Conservation (phyloP, 2,888 invertebrate genomes). For the Myopa testacea region DNA sequence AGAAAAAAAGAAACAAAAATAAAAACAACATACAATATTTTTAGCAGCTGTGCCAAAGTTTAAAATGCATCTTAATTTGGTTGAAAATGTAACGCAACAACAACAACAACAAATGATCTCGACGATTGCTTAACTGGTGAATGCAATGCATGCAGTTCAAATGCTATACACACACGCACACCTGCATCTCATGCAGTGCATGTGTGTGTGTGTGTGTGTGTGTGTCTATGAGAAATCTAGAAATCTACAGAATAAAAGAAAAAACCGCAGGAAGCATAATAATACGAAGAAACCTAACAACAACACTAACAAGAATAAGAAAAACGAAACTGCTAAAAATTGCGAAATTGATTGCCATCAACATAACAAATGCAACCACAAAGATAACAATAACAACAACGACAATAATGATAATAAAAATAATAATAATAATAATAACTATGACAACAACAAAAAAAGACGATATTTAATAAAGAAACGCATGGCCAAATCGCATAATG, state of each 20-base stretch:
- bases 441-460: neutral
- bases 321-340: neutral
- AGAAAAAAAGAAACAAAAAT: neutral
- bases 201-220: neutral
- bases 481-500: too few relatives aligned
- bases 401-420: neutral
- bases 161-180: neutral
- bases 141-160: slow-evolving; percentile 11
- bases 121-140: slow-evolving; percentile 8
- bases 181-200: neutral
- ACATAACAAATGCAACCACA: neutral
- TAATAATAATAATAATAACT: neutral
- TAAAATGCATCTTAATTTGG: neutral
- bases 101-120: slow-evolving; percentile 17
- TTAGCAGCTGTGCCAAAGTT: neutral
- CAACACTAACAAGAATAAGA: neutral
- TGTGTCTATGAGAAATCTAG: neutral
- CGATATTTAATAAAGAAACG: too few relatives aligned
- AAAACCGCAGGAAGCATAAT: neutral
- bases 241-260: neutral
- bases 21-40: neutral
- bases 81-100: neutral
- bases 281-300: neutral
- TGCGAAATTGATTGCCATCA: neutral
- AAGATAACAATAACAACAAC: slow-evolving; percentile 12